Percentiles rank a stretch among this genome's conserved stretches.
These are phyloP conservation scores for Physocephala rufipes DNA, from an alignment of 2,888 invertebrate species.

Conservation along the genomic window DNA sequence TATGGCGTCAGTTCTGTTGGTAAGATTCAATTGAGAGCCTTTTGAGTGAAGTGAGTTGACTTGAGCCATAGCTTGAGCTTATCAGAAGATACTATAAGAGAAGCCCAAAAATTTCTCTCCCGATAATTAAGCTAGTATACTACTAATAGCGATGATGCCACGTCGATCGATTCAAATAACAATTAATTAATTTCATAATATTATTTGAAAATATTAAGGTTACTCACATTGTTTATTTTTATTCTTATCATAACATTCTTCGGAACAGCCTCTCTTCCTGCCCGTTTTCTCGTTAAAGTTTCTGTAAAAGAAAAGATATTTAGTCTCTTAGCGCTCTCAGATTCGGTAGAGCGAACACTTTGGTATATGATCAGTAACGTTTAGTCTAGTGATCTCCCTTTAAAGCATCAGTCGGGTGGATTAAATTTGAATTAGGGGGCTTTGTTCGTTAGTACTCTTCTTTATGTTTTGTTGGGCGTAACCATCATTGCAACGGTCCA, in stretches of 20 bases:
- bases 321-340: neutral
- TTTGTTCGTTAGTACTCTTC: neutral
- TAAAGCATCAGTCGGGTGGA: neutral
- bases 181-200: neutral
- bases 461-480: conserved; percentile 48
- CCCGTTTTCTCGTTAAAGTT: conserved; percentile 3
- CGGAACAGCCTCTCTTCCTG: no score
- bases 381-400: conserved; percentile 16
- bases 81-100: no score
- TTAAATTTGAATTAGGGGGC: neutral
- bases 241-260: no score
- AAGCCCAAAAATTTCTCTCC: no score
- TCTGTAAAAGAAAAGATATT: neutral
- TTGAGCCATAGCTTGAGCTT: no score
- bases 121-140: no score
- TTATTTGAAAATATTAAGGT: no score
- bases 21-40: no score
- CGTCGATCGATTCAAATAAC: neutral
- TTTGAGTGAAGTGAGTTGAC: no score
- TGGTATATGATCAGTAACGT: neutral
- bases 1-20: no score
- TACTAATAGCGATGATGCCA: no score
- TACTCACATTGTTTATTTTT: neutral
- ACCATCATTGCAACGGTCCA: conserved; percentile 1
- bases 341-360: neutral